Evolutionary conservation across 2,888 invertebrate genomes (phyloP), one percentile per base, ranked within the genome.

Genomic region (Quadroppia sp.): DNA sequence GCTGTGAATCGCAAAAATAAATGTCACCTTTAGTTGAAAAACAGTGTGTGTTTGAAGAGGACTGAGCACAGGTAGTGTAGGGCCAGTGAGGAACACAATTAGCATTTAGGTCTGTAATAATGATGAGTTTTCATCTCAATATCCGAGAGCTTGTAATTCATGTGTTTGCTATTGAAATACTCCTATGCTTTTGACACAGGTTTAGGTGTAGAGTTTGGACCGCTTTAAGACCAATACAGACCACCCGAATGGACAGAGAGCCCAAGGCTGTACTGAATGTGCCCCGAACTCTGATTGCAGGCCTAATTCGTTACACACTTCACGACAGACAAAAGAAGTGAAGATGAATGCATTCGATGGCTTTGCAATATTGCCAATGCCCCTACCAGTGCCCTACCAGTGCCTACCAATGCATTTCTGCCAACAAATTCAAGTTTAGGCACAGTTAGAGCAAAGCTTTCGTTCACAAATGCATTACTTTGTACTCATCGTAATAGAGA

Each of bases 271-370:
- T 45, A 15, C 3, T 25, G 17, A 30, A 25, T 32, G 28, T 56
- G 40, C 32, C 72, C n/a, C 72, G 59, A 17, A 59, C 59, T 53
- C 56, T 53, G 56, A 53, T 59, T 72, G 56, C 17, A 40, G 30
- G 56, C 20, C 70, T 70, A 70, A 48, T 48, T 70, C 70, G 70
- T 40, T 70, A 48, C 48, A 30, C 48, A 70, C 70, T 70, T 70
- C 70, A 59, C 15, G 59, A 59, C 59, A 59, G 59, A 59, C 59
- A 59, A 59, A 59, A 59, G 59, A 59, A 59, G 59, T 59, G 59
- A 59, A 59, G 59, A 59, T 59, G 28, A 59, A 59, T 59, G 59
- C 32, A 25, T 28, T 30, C 32, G 30, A 17, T 45, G 45, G 20
- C 25, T 53, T 11, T 53, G 13, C 23, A 53, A n/a, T 53, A 23